These are phyloP conservation scores for Acleris laterana DNA, from an alignment of 2,888 invertebrate genomes.

Conservation along the genomic window DNA sequence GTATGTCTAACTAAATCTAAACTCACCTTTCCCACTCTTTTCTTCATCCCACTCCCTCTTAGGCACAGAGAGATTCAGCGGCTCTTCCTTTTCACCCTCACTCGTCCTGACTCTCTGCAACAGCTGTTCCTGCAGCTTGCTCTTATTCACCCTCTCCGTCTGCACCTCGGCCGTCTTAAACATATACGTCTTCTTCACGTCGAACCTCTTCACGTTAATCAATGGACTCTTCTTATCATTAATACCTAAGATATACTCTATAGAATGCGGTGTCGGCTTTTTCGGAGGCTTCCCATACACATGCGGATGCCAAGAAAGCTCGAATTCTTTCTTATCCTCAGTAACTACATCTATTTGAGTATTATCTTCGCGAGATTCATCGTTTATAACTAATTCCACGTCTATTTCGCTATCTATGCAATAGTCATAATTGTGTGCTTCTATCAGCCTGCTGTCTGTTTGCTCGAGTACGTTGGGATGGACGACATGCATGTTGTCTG, in stretches of 20 bases:
- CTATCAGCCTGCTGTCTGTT: slow-evolving; percentile 54
- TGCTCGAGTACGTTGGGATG: slow-evolving; percentile 59
- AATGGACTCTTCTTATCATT: slow-evolving; percentile 59
- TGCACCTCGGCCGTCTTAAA: slow-evolving; percentile 71
- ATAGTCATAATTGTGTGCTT: slow-evolving; percentile 44
- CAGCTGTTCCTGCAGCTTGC: slow-evolving; percentile 74
- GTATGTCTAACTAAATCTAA: not conserved
- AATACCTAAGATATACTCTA: slow-evolving; percentile 93
- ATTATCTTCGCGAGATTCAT: slow-evolving; percentile 35
- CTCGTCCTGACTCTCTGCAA: slow-evolving; percentile 70
- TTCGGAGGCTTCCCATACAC: slow-evolving; percentile 93
- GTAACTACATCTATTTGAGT: slow-evolving; percentile 44
- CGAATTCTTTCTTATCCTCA: slow-evolving; percentile 50
- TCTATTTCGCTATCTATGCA: slow-evolving; percentile 44
- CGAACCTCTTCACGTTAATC: slow-evolving; percentile 69
- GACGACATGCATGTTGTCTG: slow-evolving; percentile 71
- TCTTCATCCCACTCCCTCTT: slow-evolving; percentile 77
- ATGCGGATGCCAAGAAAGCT: slow-evolving; percentile 93
- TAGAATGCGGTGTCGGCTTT: slow-evolving; percentile 93
- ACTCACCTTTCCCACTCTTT: slow-evolving; percentile 65
- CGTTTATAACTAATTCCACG: slow-evolving; percentile 40
- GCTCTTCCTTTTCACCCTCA: slow-evolving; percentile 79
- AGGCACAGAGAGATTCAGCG: slow-evolving; percentile 85
- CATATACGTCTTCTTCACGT: slow-evolving; percentile 51
- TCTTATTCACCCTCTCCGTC: slow-evolving; percentile 68